Evolutionary conservation across 2,113 vertebrate species (phyloP).

Genomic region (Pelecanoides urinatrix): DNA sequence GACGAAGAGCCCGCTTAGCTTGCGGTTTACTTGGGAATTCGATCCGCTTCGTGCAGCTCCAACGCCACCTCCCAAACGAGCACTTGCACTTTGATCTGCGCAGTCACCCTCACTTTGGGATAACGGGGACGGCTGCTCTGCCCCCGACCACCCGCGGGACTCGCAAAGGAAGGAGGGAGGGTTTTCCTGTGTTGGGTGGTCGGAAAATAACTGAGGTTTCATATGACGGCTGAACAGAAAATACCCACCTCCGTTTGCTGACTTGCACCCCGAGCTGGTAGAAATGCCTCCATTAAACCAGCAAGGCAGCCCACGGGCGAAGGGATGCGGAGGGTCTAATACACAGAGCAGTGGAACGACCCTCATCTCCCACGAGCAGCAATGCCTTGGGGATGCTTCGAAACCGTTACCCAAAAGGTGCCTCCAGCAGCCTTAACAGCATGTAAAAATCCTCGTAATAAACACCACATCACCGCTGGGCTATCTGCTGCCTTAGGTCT

Average conservation of each 20-base stretch:
- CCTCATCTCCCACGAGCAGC: not conserved
- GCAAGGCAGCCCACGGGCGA: not conserved
- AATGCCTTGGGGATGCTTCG: not conserved
- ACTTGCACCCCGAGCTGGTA: not conserved
- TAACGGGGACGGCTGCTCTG: not conserved
- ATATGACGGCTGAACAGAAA: not conserved
- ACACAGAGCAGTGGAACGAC: not conserved
- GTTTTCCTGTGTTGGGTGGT: not conserved
- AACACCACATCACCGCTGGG: not conserved
- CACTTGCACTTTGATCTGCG: not conserved
- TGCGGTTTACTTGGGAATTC: not conserved
- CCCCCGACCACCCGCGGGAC: accelerated
- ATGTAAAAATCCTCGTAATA: not conserved
- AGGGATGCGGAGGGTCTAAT: not conserved
- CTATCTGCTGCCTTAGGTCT: not conserved
- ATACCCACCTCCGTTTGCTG: not conserved
- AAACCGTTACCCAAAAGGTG: not conserved
- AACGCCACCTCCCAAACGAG: accelerated
- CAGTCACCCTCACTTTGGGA: not conserved
- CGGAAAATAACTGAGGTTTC: not conserved
- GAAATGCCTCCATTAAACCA: not conserved
- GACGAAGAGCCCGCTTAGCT: not conserved
- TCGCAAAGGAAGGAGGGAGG: not conserved
- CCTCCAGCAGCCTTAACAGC: accelerated
- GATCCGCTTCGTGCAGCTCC: not conserved